Percentiles rank a stretch among this genome's conserved stretches.
phyloP scores from a whole-genome alignment of 2,888 invertebrate genomes.

The Perizoma affinitatum region DNA sequence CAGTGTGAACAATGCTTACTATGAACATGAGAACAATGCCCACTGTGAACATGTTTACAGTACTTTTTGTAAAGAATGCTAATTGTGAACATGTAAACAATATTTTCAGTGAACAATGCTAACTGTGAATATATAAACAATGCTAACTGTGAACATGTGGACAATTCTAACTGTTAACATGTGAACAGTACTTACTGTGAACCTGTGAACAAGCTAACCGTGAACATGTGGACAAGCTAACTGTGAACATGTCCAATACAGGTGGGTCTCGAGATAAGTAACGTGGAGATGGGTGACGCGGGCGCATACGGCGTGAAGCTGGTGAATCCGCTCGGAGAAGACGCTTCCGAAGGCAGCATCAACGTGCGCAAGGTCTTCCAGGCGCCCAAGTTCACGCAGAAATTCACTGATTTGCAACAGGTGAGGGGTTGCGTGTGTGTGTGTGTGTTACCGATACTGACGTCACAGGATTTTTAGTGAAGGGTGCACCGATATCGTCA shows the following conservation, averaged over 20 bases:
- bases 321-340: constrained; percentile 90
- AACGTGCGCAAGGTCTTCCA: constrained; percentile 92
- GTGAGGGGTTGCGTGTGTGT: constrained; percentile 42
- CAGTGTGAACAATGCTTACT: no score
- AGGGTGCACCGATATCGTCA: no score
- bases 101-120: no score
- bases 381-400: constrained; percentile 91
- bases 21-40: no score
- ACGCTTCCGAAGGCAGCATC: constrained; percentile 87
- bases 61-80: no score
- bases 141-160: no score
- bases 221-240: neutral
- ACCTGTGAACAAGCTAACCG: neutral
- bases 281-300: constrained; percentile 88
- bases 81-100: no score
- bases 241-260: constrained; percentile 41
- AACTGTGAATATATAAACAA: no score
- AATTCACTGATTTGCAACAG: constrained; percentile 80
- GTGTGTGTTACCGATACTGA: no score
- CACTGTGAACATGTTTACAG: no score
- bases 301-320: constrained; percentile 91
- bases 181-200: neutral
- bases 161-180: neutral
- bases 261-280: constrained; percentile 90
- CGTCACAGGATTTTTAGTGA: no score